Conservation (phyloP, 2,888 invertebrate species). For the Tenthredo mesomela region DNA sequence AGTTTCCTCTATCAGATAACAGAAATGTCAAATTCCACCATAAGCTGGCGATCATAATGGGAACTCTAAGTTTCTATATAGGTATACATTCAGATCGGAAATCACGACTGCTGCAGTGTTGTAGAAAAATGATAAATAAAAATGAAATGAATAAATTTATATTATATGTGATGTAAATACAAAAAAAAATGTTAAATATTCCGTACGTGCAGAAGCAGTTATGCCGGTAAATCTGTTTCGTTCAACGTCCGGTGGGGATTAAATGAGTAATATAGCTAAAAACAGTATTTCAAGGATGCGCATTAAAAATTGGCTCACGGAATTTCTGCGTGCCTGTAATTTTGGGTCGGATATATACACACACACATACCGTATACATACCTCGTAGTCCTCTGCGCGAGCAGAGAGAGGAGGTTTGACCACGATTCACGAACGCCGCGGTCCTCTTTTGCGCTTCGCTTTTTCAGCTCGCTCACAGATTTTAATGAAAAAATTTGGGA, state of each 20-base stretch:
- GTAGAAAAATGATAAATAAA: neutral
- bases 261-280: conserved; percentile 15
- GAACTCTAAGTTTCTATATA: neutral
- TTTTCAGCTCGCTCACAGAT: neutral
- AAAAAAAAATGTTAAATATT: neutral
- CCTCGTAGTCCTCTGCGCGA: neutral
- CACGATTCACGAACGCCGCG: too few relatives aligned
- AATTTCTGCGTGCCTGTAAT: neutral
- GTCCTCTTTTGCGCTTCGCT: neutral
- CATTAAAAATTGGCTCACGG: conserved; percentile 24
- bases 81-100: neutral
- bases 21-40: neutral
- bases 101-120: too few relatives aligned
- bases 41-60: neutral
- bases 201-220: neutral
- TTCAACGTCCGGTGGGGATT: neutral
- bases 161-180: too few relatives aligned
- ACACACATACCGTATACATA: neutral
- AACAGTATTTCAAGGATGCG: conserved; percentile 19
- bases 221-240: neutral
- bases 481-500: conserved; percentile 9
- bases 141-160: too few relatives aligned
- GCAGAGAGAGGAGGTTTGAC: neutral
- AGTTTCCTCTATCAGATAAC: neutral
- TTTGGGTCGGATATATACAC: neutral